phyloP scores from a whole-genome alignment of 1,140 invertebrate genomes.

The Zaprionus tsacasi region DNA sequence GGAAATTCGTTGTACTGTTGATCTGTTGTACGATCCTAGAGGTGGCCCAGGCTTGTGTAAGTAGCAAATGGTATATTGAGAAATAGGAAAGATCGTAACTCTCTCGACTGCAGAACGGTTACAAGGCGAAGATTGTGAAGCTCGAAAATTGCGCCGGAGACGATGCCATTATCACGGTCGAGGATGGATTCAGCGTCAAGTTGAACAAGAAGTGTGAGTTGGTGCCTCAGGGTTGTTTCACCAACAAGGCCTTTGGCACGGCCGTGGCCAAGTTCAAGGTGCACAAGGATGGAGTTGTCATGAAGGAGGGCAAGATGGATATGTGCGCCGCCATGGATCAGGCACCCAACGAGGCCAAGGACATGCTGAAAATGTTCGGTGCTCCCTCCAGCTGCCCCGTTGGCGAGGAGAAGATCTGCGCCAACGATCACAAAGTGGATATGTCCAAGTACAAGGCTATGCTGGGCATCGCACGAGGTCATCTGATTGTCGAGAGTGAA shows the following conservation, averaged over 20 bases:
- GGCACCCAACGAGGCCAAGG: slow-evolving; percentile 66
- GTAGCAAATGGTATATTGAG: slow-evolving; percentile 13
- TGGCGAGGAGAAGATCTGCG: slow-evolving; percentile 76
- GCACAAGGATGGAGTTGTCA: slow-evolving; percentile 71
- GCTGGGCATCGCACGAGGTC: slow-evolving; percentile 73
- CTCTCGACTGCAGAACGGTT: slow-evolving; percentile 65
- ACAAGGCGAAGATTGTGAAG: slow-evolving; percentile 78
- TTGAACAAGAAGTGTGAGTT: slow-evolving; percentile 82
- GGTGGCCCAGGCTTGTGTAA: slow-evolving; percentile 72
- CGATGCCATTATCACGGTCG: slow-evolving; percentile 65
- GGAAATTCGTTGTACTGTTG: slow-evolving; percentile 43
- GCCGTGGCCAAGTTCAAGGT: slow-evolving; percentile 73
- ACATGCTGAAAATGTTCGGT: slow-evolving; percentile 76
- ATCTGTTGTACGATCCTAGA: slow-evolving; percentile 53
- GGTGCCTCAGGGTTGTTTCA: slow-evolving; percentile 71
- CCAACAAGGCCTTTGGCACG: slow-evolving; percentile 71
- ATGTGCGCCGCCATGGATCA: slow-evolving; percentile 70
- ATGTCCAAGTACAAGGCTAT: slow-evolving; percentile 79
- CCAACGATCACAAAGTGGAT: slow-evolving; percentile 71
- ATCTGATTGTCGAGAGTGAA: slow-evolving; percentile 70
- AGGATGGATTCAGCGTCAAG: slow-evolving; percentile 64
- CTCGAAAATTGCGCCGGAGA: slow-evolving; percentile 76
- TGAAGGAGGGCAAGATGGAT: slow-evolving; percentile 80
- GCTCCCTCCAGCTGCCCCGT: slow-evolving; percentile 75
- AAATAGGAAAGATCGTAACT: background rate